Base-by-base conservation (phyloP, 2,797 vertebrate species). In the Pseudomugil tenellus region DNA sequence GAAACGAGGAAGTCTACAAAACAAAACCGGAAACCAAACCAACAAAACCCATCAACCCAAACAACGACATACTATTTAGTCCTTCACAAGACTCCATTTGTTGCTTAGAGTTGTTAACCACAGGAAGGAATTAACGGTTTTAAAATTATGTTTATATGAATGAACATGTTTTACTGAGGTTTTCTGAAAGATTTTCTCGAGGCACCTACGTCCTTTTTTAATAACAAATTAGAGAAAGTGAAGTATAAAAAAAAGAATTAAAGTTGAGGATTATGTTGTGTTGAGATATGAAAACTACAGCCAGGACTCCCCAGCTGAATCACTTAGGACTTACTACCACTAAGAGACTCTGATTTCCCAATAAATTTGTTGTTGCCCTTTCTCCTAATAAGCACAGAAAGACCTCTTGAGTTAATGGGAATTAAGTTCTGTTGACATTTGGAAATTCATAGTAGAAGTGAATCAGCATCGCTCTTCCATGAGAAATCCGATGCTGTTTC, bases 371-470 rank as follows among this genome's bases (percentile, higher is more conserved):
- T 55, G 21, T 8, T 77, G 66, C 79, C 84, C 80, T 72, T 75
- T 84, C 71, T 71, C 73, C 82, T 55, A 31, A 62, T 70, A 76
- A 87, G 82, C 70, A 78, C 25, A 28, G 1, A 41, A 52, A 58
- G 60, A 77, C 65, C 57, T 60, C 48, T 81, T 63, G 48, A 79
- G 81, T 87, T 79, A 83, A 79, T 55, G 75, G 66, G 60, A 80
- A 73, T 79, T 66, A 67, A 71, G 79, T 82, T 84, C 80, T 79
- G 80, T 89, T 85, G 86, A 87, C 72, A 72, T 79, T 67, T 72
- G 74, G 70, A 56, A 70, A 78, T 67, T 64, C 59, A 58, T 56
- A 4, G 4, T 59, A 9, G 6, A 71, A 21, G 3, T 28, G 23
- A 28, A 35, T 61, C 52, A 54, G 43, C 35, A 34, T 34, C 53